Percentiles rank a stretch among this genome's conserved stretches.
phyloP scores from a whole-genome alignment of 2,113 vertebrate genomes.

The Rhinichthys klamathensis region DNA sequence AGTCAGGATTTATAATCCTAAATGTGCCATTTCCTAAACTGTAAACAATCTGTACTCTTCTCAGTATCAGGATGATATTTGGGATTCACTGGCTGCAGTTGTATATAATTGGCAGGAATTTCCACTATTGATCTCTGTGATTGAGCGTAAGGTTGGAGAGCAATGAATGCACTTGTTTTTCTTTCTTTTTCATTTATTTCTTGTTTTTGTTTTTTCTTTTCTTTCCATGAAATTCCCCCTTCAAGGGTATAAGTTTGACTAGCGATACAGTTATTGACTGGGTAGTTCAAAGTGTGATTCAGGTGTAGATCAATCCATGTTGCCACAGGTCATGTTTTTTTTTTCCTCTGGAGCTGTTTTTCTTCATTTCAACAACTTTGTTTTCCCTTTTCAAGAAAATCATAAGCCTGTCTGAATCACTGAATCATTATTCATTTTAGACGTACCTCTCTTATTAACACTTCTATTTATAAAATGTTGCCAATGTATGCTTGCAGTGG shows the following conservation, averaged over 20 bases:
- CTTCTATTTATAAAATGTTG: not conserved
- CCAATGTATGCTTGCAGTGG: not conserved
- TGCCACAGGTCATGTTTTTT: constrained; percentile 19
- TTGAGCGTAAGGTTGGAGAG: not conserved
- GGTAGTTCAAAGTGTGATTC: constrained; percentile 37
- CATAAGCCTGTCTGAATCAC: constrained; percentile 5
- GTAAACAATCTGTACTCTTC: constrained; percentile 51
- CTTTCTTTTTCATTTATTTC: not conserved
- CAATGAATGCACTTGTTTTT: not conserved
- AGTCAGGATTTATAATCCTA: constrained; percentile 62
- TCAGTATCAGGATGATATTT: constrained; percentile 23
- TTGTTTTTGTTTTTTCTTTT: not conserved
- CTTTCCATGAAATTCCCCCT: not conserved
- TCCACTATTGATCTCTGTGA: not conserved
- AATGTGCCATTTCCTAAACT: constrained; percentile 46
- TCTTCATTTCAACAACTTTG: constrained; percentile 21
- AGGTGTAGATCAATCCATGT: constrained; percentile 38
- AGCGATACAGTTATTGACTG: constrained; percentile 25
- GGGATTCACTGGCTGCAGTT: not conserved
- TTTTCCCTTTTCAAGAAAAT: constrained; percentile 12
- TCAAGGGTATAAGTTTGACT: constrained; percentile 18
- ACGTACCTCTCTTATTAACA: not conserved
- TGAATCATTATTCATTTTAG: not conserved
- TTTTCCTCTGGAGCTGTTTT: constrained; percentile 21
- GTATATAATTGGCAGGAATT: constrained; percentile 14